phyloP scores from a whole-genome alignment of 1,140 invertebrate genomes.

The Maconellicoccus hirsutus region DNA sequence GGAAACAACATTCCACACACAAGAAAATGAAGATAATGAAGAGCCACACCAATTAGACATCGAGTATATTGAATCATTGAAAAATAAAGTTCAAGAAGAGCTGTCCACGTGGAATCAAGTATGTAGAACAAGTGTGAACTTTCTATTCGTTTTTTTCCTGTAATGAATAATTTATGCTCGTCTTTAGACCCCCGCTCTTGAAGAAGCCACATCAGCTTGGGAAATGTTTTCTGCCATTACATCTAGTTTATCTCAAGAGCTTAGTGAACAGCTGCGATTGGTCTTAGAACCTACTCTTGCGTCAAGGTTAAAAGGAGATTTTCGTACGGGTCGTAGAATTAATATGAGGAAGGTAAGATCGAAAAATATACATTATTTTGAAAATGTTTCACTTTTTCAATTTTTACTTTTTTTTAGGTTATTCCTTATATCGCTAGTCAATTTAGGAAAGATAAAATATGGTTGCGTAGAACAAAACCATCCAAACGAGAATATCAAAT shows the following conservation, averaged over 20 bases:
- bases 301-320: conserved; percentile 84
- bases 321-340: conserved; percentile 87
- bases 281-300: conserved; percentile 91
- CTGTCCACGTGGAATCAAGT: conserved; percentile 41
- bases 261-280: conserved; percentile 86
- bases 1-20: conserved; percentile 58
- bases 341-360: conserved; percentile 84
- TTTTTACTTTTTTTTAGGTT: conserved; percentile 39
- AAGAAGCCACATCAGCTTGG: conserved; percentile 43
- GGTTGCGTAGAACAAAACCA: conserved; percentile 89
- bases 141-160: neutral
- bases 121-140: conserved; percentile 9
- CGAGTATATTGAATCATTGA: conserved; percentile 32
- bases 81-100: conserved; percentile 42
- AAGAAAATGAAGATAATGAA: conserved; percentile 32
- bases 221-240: conserved; percentile 47
- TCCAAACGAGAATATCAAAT: conserved; percentile 96
- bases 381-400: neutral
- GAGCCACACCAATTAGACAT: conserved; percentile 10
- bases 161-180: neutral
- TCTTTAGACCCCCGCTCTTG: conserved; percentile 35
- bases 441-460: conserved; percentile 98
- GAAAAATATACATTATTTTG: neutral
- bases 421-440: conserved; percentile 98
- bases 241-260: conserved; percentile 61